These are phyloP conservation scores for Nephrotoma appendiculata DNA, from an alignment of 2,888 invertebrate genomes.

Conservation along the genomic window DNA sequence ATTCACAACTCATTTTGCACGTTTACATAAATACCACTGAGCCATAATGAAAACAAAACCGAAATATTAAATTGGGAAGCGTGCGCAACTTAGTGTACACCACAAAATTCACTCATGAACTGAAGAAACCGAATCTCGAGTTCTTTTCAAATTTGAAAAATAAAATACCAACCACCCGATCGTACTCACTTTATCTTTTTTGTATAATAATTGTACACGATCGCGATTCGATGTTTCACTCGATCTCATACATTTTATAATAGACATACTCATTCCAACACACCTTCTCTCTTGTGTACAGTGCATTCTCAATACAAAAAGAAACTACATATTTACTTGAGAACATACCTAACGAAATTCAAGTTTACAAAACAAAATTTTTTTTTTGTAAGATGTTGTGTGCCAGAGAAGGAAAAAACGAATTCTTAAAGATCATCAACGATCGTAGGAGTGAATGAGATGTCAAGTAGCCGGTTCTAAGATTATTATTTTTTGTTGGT, in stretches of 20 bases:
- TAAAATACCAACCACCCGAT: background rate
- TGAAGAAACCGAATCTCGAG: background rate
- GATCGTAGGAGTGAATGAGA: constrained; percentile 4
- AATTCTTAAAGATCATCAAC: background rate
- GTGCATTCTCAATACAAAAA: background rate
- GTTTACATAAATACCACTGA: background rate
- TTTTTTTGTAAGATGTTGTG: background rate
- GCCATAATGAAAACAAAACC: background rate
- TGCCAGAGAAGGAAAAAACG: background rate
- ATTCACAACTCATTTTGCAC: background rate
- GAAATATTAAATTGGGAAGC: background rate
- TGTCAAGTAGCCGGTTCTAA: constrained; percentile 2
- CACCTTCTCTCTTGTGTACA: background rate
- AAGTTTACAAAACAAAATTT: background rate
- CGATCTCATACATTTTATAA: background rate
- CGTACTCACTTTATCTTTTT: background rate
- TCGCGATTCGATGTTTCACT: background rate
- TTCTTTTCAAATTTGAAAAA: background rate
- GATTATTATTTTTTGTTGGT: background rate
- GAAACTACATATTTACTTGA: background rate
- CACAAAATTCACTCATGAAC: background rate
- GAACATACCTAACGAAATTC: background rate
- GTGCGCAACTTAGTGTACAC: background rate
- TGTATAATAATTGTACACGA: background rate
- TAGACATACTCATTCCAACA: background rate